These are phyloP conservation scores for Anguilla pacifica DNA, from an alignment of 2,797 vertebrate species.

Conservation along the genomic window DNA sequence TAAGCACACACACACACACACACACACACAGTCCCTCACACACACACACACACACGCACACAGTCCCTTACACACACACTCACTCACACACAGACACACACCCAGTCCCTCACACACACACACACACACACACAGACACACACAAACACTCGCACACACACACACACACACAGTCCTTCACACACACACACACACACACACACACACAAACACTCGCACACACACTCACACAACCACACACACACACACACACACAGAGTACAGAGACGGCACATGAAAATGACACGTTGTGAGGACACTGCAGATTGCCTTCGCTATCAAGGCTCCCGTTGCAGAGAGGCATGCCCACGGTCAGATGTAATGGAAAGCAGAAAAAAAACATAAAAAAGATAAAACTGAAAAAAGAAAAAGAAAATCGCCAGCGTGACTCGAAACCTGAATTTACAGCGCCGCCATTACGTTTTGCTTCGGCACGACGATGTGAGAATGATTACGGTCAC, in stretches of 20 bases:
- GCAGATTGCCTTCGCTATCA: neutral
- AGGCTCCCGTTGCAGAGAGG: neutral
- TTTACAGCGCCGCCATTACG: conserved; percentile 22
- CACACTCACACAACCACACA: neutral
- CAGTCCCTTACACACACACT: too few relatives aligned
- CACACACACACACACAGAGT: neutral
- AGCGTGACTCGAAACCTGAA: conserved; percentile 33
- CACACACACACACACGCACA: too few relatives aligned
- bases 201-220: neutral
- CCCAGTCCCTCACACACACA: too few relatives aligned
- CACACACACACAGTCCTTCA: too few relatives aligned
- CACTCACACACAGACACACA: too few relatives aligned
- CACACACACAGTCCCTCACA: too few relatives aligned
- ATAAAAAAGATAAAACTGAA: neutral
- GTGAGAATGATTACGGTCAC: conserved; percentile 45
- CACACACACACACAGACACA: too few relatives aligned
- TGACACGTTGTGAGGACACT: neutral
- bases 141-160: too few relatives aligned
- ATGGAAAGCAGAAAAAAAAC: neutral
- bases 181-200: too few relatives aligned
- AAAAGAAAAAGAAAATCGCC: conserved; percentile 20
- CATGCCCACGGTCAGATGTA: conserved; percentile 7
- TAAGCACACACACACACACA: too few relatives aligned
- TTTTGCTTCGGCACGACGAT: conserved; percentile 41
- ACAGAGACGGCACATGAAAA: neutral